These are phyloP conservation scores for Euphydryas editha DNA, from an alignment of 2,888 invertebrate species.

Conservation along the genomic window DNA sequence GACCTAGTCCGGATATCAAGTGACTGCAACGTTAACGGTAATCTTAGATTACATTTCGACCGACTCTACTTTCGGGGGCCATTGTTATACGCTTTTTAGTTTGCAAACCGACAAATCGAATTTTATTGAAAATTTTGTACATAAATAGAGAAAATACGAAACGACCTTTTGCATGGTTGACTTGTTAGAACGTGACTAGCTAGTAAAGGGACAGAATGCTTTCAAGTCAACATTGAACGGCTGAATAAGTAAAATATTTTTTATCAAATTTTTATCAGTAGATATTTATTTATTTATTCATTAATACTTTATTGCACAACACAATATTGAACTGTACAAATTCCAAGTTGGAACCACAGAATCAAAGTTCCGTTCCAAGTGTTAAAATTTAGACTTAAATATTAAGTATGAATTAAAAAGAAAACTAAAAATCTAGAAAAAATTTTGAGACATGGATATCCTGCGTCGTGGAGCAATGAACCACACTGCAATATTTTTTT, in stretches of 20 bases:
- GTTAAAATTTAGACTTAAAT: too few relatives aligned
- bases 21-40: constrained; percentile 79
- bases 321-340: too few relatives aligned
- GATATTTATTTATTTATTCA: too few relatives aligned
- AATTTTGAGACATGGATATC: too few relatives aligned
- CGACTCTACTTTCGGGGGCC: constrained; percentile 65
- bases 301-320: too few relatives aligned
- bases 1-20: constrained; percentile 79
- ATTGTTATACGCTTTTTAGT: constrained; percentile 63
- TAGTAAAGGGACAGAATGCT: constrained; percentile 13
- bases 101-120: constrained; percentile 52
- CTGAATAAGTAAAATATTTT: neutral
- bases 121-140: constrained; percentile 20
- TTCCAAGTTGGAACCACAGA: too few relatives aligned
- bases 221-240: neutral
- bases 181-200: constrained; percentile 11
- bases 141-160: constrained; percentile 21
- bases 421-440: too few relatives aligned
- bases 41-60: constrained; percentile 71
- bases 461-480: too few relatives aligned
- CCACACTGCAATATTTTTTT: too few relatives aligned
- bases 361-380: too few relatives aligned
- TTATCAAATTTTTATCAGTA: neutral
- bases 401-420: too few relatives aligned
- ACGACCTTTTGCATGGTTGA: constrained; percentile 7